Conservation (phyloP, 2,797 vertebrate species). For the Sebastes miniatus region DNA sequence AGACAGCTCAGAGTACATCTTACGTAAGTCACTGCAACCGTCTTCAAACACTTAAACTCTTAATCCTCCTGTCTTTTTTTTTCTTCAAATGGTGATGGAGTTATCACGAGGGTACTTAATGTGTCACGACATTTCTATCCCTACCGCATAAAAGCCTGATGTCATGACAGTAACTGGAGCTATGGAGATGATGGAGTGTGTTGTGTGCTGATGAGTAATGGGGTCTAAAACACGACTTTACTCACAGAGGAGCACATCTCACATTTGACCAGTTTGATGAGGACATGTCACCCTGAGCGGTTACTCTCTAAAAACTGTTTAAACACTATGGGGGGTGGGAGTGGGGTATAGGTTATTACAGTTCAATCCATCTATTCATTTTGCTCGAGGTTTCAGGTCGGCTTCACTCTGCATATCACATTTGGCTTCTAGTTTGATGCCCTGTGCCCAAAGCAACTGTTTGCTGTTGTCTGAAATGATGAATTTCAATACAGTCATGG, state of each 20-base stretch:
- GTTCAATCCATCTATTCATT: background rate
- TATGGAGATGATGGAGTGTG: constrained; percentile 31
- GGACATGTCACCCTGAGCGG: background rate
- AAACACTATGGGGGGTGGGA: background rate
- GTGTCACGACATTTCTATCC: constrained; percentile 50
- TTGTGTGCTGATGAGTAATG: constrained; percentile 16
- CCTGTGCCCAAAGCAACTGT: background rate
- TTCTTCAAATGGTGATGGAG: constrained; percentile 30
- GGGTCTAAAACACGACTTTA: constrained; percentile 21
- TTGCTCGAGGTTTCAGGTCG: background rate
- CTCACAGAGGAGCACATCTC: background rate
- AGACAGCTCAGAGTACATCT: constrained; percentile 97
- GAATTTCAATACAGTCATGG: constrained; percentile 7
- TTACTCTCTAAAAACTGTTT: background rate
- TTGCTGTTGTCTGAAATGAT: constrained; percentile 5
- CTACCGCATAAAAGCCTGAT: constrained; percentile 53
- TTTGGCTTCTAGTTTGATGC: constrained; percentile 8
- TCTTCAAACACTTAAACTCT: constrained; percentile 43
- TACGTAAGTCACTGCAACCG: constrained; percentile 88
- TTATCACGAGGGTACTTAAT: constrained; percentile 53
- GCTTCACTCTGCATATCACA: background rate
- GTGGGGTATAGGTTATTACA: background rate
- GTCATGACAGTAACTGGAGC: constrained; percentile 55
- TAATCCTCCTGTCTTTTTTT: constrained; percentile 28
- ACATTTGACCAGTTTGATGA: background rate